Evolutionary conservation across 2,113 vertebrate species (phyloP), one percentile per base, ranked within the genome.

Genomic region (Hucho hucho): DNA sequence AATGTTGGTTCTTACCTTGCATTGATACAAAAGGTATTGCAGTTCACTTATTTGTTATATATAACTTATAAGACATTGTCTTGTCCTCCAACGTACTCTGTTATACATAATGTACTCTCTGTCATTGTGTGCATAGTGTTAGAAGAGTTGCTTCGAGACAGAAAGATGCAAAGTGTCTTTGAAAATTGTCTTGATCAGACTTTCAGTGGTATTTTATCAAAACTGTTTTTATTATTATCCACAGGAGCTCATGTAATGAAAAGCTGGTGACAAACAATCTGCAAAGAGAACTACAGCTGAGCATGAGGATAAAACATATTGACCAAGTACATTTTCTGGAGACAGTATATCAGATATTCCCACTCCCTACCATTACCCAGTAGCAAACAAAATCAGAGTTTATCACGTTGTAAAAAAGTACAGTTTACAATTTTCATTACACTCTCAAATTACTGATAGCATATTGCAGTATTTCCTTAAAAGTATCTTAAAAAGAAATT

Each of bases 141-240:
- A 22, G 58, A 61, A 22, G 6, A 61, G 7, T 61, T 61, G 5
- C 49, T 61, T 22, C 0, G 4, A 61, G n/a, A 61, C 58, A 22
- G 18, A 22, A 61, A 79, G 82, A 43, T 43, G 9, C 9, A 43
- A 43, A 22, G 49, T 53, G 3, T 18, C 18, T 61, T 16, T 61
- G 58, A 6, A 61, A 61, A 61, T 22, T 24, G 37, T 5, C 6
- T 11, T 61, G 18, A 22, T 61, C n/a, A 61, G n/a, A 22, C n/a
- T 24, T 22, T 61, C 7, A 61, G n/a, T 22, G 58, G n/a, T 22
- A 61, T 22, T 61, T 16, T 61, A 16, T 2, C n/a, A 13, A 81
- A 87, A 84, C 46, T 1, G 58, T 16, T 2, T 91, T 90, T 89
- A 90, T 89, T 53, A 53, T 53, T 92, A 79, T 87, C 87, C 79